A percentile compares a stretch with the other conserved stretches of the same genome.
Conservation (phyloP, 2,888 invertebrate genomes). For the Stomorhina lunata region DNA sequence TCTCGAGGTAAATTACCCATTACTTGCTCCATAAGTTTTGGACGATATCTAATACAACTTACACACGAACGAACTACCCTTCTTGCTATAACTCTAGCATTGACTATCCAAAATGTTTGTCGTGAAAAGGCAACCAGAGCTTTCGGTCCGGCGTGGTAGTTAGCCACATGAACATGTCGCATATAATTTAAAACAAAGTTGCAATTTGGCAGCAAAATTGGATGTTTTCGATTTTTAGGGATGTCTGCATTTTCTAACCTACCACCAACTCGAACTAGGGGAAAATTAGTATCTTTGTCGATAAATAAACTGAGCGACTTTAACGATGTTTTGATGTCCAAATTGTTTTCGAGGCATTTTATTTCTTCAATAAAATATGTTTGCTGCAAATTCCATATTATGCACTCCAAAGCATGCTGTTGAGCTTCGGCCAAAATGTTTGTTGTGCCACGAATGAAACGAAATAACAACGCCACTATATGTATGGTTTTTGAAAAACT, state of each 20-base stretch:
- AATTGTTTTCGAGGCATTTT: neutral
- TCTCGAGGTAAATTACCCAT: constrained; percentile 7
- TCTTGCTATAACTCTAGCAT: neutral
- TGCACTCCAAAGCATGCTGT: neutral
- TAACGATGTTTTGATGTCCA: neutral
- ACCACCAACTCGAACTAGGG: constrained; percentile 38
- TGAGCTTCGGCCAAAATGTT: neutral
- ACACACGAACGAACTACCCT: neutral
- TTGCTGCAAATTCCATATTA: neutral
- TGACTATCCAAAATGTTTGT: constrained; percentile 44
- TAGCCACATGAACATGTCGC: constrained; percentile 13
- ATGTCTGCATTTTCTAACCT: too few species aligned
- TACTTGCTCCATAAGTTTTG: constrained; percentile 21
- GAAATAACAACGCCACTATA: neutral
- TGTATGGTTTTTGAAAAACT: neutral
- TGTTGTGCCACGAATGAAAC: neutral
- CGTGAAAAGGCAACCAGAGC: constrained; percentile 35
- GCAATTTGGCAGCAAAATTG: neutral
- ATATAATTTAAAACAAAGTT: constrained; percentile 34
- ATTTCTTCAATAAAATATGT: neutral
- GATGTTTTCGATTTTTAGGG: constrained; percentile 22
- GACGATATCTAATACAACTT: neutral
- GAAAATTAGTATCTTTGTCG: neutral
- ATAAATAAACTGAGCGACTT: neutral
- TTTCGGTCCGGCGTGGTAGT: constrained; percentile 58